phyloP scores from a whole-genome alignment of 1,140 invertebrate species.

The Atta cephalotes region DNA sequence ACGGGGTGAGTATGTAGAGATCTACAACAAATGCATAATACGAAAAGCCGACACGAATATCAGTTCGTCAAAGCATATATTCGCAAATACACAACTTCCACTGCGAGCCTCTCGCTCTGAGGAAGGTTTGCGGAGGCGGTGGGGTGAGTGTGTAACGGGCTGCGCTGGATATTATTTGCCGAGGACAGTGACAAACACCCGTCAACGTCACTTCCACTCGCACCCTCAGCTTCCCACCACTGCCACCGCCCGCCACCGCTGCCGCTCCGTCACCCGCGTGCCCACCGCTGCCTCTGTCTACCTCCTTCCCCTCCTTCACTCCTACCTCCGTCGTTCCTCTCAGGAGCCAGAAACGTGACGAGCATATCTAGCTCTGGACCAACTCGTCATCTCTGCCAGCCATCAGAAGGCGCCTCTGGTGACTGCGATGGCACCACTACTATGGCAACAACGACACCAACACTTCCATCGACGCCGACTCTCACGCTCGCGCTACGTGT shows the following conservation, averaged over 20 bases:
- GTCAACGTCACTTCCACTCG: constrained; percentile 84
- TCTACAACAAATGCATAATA: constrained; percentile 49
- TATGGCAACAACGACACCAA: background rate
- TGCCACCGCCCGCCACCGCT: constrained; percentile 39
- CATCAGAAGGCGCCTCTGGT: constrained; percentile 75
- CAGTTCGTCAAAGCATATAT: background rate
- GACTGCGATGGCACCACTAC: constrained; percentile 63
- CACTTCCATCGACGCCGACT: background rate
- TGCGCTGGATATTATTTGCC: constrained; percentile 85
- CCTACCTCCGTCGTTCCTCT: constrained; percentile 46
- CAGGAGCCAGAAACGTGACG: constrained; percentile 80
- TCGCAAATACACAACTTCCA: constrained; percentile 50
- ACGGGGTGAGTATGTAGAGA: constrained; percentile 52
- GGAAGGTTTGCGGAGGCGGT: constrained; percentile 62
- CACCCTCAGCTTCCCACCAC: constrained; percentile 72
- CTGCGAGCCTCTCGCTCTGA: constrained; percentile 53
- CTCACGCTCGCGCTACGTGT: background rate
- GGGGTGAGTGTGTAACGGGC: constrained; percentile 71
- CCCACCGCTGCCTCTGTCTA: constrained; percentile 18
- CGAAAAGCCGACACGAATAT: constrained; percentile 50
- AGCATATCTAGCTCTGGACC: constrained; percentile 80
- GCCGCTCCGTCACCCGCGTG: constrained; percentile 57
- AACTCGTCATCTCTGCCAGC: constrained; percentile 79
- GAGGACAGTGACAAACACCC: constrained; percentile 85
- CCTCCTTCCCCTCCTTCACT: constrained; percentile 37